Evolutionary conservation across 2,797 vertebrate species (phyloP).

Genomic region (Aphelocoma californica): DNA sequence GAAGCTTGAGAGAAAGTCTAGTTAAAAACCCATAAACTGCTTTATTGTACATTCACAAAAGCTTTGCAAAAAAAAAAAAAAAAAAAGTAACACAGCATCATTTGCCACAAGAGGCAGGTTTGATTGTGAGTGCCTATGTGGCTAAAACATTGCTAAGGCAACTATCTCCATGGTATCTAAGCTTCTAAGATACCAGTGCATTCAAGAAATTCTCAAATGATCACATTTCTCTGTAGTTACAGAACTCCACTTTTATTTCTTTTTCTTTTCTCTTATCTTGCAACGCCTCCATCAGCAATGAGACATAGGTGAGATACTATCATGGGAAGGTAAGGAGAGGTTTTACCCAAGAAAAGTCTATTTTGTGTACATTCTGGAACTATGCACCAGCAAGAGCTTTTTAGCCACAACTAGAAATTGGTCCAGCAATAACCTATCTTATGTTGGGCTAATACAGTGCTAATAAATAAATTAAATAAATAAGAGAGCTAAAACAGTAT

Average conservation of each 20-base stretch:
- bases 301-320: neutral
- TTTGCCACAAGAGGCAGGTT: neutral
- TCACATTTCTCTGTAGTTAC: neutral
- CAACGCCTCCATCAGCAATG: neutral
- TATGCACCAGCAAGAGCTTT: neutral
- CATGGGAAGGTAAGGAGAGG: neutral
- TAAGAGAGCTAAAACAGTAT: neutral
- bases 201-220: conserved; percentile 10
- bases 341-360: neutral
- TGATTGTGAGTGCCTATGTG: conserved; percentile 1
- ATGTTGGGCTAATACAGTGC: neutral
- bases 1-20: neutral
- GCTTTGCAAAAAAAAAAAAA: neutral
- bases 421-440: neutral
- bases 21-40: neutral
- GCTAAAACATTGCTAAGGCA: conserved; percentile 63
- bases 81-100: neutral
- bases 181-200: neutral
- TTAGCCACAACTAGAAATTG: neutral
- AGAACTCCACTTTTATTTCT: neutral
- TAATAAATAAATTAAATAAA: neutral
- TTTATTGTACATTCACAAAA: conserved; percentile 15
- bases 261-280: neutral
- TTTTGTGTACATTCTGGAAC: neutral
- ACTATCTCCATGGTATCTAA: conserved; percentile 60